Conservation (phyloP, 1,140 invertebrate species). For the Orussus abietinus region DNA sequence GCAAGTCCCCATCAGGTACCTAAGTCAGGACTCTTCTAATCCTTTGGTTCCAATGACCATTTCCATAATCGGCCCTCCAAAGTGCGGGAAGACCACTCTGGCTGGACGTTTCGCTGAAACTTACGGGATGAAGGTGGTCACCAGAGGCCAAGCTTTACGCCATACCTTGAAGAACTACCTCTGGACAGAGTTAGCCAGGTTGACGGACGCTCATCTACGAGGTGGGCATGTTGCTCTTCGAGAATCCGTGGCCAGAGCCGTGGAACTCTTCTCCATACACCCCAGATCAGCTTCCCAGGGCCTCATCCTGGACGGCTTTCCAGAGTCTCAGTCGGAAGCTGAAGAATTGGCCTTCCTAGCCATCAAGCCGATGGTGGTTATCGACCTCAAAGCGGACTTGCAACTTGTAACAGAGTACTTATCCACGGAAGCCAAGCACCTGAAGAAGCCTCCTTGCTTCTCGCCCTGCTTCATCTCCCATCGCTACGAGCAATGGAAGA, state of each 20-base stretch:
- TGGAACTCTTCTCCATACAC: slow-evolving; percentile 52
- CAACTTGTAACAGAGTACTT: slow-evolving; percentile 42
- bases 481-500: slow-evolving; percentile 47
- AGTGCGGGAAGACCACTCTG: slow-evolving; percentile 78
- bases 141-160: slow-evolving; percentile 50
- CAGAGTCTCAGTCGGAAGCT: slow-evolving; percentile 47
- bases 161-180: slow-evolving; percentile 48
- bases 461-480: slow-evolving; percentile 44
- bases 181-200: slow-evolving; percentile 47
- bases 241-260: slow-evolving; percentile 40
- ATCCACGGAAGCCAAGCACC: slow-evolving; percentile 31
- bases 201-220: slow-evolving; percentile 39
- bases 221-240: slow-evolving; percentile 40
- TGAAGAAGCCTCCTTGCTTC: slow-evolving; percentile 37
- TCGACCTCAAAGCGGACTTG: slow-evolving; percentile 49
- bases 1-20: slow-evolving; percentile 55
- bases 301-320: slow-evolving; percentile 59
- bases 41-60: slow-evolving; percentile 63
- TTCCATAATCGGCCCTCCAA: slow-evolving; percentile 77
- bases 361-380: slow-evolving; percentile 53
- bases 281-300: slow-evolving; percentile 49
- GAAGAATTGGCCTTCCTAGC: slow-evolving; percentile 47
- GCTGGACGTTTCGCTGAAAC: slow-evolving; percentile 49
- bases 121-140: slow-evolving; percentile 53
- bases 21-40: slow-evolving; percentile 32